Evolutionary conservation across 1,140 invertebrate genomes (phyloP).

Genomic region (Drosophila erecta): DNA sequence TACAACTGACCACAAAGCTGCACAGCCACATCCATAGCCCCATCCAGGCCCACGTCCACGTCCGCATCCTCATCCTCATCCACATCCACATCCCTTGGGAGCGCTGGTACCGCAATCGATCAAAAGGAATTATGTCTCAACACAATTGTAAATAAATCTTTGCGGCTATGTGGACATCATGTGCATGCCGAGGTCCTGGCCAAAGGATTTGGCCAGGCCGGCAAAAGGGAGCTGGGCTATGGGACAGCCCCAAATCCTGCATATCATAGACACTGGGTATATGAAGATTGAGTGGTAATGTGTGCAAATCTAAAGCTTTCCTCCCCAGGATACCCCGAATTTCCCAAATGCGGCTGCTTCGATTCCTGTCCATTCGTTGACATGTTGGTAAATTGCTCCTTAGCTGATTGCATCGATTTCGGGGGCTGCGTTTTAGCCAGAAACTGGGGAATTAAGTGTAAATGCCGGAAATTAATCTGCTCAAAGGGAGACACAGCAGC

Average conservation of each 20-base stretch:
- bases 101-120: conserved; percentile 63
- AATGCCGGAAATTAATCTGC: conserved; percentile 81
- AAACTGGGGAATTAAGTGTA: conserved; percentile 72
- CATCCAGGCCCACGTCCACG: background rate
- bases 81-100: conserved; percentile 16
- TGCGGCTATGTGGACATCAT: conserved; percentile 80
- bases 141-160: conserved; percentile 83
- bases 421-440: conserved; percentile 16
- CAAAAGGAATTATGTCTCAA: conserved; percentile 82
- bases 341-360: conserved; percentile 3
- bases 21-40: no score
- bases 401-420: conserved; percentile 79
- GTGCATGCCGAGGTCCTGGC: conserved; percentile 52
- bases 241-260: conserved; percentile 54
- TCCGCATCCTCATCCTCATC: conserved; percentile 7
- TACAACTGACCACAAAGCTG: conserved; percentile 65
- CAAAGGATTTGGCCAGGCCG: conserved; percentile 35
- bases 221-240: background rate
- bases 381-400: conserved; percentile 81
- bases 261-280: conserved; percentile 45
- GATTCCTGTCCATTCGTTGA: conserved; percentile 53
- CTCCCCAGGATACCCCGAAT: conserved; percentile 15
- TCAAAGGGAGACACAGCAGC: conserved; percentile 38
- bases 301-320: conserved; percentile 78
- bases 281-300: conserved; percentile 82